A percentile compares a stretch with the other conserved stretches of the same genome.
These are phyloP conservation scores for Sebastes cheni DNA, from an alignment of 2,797 vertebrate species.

Conservation along the genomic window DNA sequence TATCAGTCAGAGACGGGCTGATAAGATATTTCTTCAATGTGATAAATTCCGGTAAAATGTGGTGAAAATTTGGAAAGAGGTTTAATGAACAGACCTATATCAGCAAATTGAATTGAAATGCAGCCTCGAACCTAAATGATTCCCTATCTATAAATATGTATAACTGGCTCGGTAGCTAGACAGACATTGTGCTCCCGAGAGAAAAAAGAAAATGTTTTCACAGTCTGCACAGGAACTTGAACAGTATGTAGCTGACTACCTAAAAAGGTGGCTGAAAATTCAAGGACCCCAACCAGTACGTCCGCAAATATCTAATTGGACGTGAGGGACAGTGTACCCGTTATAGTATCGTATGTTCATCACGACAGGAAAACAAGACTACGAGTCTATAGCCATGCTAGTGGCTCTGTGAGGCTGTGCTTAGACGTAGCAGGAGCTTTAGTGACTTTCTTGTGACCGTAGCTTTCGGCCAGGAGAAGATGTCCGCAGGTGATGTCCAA, in stretches of 20 bases:
- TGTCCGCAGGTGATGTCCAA: not conserved
- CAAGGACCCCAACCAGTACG: not conserved
- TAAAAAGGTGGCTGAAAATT: conserved; percentile 22
- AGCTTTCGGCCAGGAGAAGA: not conserved
- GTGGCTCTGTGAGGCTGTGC: not conserved
- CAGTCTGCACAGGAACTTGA: conserved; percentile 52
- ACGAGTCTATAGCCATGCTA: not conserved
- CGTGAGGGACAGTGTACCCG: not conserved
- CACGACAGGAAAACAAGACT: not conserved
- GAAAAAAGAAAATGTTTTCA: conserved; percentile 36
- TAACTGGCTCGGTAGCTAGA: conserved; percentile 42
- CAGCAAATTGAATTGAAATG: conserved; percentile 46
- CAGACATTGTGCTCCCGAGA: conserved; percentile 61
- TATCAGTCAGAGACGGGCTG: not conserved
- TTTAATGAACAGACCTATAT: conserved; percentile 32
- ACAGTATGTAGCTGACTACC: conserved; percentile 15
- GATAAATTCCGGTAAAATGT: not conserved
- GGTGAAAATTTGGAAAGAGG: not conserved
- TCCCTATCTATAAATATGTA: conserved; percentile 67
- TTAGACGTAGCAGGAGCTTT: too few relatives aligned
- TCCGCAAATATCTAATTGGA: not conserved
- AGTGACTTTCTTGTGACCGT: not conserved
- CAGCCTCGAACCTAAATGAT: conserved; percentile 39
- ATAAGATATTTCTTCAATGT: conserved; percentile 5
- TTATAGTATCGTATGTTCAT: not conserved